Conservation (phyloP, 2,113 vertebrate genomes). For the Bos javanicus region DNA sequence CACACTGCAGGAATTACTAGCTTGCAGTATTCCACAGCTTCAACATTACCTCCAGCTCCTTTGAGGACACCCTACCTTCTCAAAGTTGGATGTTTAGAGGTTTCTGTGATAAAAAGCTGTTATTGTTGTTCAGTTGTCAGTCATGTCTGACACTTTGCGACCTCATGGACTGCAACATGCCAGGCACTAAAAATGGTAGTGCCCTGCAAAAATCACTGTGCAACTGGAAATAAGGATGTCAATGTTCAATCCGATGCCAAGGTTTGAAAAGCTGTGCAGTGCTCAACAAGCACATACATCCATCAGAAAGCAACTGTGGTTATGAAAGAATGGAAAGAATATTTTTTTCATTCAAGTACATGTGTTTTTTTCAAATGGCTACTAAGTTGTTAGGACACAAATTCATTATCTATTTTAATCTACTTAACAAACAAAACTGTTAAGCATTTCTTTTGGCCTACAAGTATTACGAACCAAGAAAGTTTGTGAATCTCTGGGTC, state of each 20-base stretch:
- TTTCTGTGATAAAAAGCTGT: not conserved
- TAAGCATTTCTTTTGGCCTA: not conserved
- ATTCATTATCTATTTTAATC: not conserved
- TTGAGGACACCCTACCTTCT: not conserved
- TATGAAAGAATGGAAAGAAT: not conserved
- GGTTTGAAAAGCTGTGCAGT: not conserved
- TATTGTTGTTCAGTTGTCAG: not conserved
- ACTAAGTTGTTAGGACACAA: not conserved
- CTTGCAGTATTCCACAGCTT: not conserved
- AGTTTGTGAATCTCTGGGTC: not conserved
- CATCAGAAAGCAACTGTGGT: not conserved
- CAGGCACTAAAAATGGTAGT: not conserved
- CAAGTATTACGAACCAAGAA: not conserved
- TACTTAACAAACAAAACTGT: not conserved
- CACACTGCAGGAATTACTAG: not conserved
- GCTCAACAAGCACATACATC: not conserved
- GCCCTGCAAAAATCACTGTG: not conserved
- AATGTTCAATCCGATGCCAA: not conserved
- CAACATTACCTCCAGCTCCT: not conserved
- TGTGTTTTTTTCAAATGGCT: not conserved
- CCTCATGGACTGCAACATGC: not conserved
- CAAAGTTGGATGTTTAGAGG: not conserved
- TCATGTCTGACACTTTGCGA: not conserved
- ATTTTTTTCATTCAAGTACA: not conserved
- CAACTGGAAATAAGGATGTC: not conserved